Evolutionary conservation across 2,797 vertebrate genomes (phyloP).

Genomic region (Argentina silus): DNA sequence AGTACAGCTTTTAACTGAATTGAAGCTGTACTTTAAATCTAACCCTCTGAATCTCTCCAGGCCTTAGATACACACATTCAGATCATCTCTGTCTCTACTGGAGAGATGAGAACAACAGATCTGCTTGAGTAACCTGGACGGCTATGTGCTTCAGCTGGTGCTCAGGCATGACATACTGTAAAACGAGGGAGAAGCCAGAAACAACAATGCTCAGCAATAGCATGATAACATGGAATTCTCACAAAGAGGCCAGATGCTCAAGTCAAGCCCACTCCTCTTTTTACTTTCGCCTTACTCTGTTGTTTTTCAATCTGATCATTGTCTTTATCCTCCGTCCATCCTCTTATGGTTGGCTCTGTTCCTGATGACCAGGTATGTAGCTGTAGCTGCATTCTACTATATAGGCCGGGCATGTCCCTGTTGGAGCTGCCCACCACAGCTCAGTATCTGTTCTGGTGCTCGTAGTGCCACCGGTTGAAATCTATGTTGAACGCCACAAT

Average conservation of each 20-base stretch:
- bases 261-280: slow-evolving; percentile 11
- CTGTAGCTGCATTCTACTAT: slow-evolving; percentile 1
- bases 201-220: slow-evolving; percentile 32
- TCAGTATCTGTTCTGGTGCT: slow-evolving; percentile 98
- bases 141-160: slow-evolving; percentile 38
- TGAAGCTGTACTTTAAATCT: slow-evolving; percentile 4
- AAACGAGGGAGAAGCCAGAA: slow-evolving; percentile 26
- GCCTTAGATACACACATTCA: not conserved
- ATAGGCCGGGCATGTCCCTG: not conserved
- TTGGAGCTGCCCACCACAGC: not conserved
- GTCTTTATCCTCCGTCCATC: slow-evolving; percentile 27
- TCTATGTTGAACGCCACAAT: slow-evolving; percentile 99
- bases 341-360: slow-evolving; percentile 9
- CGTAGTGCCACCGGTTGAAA: slow-evolving; percentile 99
- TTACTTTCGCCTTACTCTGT: slow-evolving; percentile 12
- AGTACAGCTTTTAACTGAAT: slow-evolving; percentile 25
- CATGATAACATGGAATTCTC: slow-evolving; percentile 20
- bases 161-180: slow-evolving; percentile 36
- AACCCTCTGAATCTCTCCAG: not conserved
- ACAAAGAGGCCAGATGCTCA: slow-evolving; percentile 29
- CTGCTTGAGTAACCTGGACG: slow-evolving; percentile 26
- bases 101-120: slow-evolving; percentile 24
- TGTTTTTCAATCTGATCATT: slow-evolving; percentile 14
- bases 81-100: slow-evolving; percentile 3
- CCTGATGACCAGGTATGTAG: slow-evolving; percentile 12